phyloP scores from a whole-genome alignment of 2,797 vertebrate genomes.

The Chloroceryle inda region DNA sequence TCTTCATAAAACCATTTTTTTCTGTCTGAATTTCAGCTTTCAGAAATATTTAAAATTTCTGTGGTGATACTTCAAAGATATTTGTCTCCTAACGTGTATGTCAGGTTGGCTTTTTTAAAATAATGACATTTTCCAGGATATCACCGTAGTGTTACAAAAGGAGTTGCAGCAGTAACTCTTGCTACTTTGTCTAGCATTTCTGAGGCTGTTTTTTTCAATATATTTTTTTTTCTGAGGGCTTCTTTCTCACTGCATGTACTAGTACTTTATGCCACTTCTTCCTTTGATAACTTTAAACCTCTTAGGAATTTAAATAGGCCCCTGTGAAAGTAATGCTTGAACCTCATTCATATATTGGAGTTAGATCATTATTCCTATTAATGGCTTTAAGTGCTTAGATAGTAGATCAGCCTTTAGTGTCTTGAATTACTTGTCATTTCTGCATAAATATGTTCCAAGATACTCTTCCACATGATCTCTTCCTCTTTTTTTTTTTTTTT shows the following conservation, averaged over 20 bases:
- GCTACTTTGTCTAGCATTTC: conserved; percentile 69
- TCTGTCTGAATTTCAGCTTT: not conserved
- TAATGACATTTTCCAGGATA: not conserved
- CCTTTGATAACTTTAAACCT: conserved; percentile 74
- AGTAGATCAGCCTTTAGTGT: conserved; percentile 68
- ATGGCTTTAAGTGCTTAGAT: conserved; percentile 79
- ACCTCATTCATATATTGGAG: conserved; percentile 74
- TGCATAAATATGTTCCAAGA: conserved; percentile 75
- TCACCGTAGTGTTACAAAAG: not conserved
- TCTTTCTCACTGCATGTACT: conserved; percentile 12
- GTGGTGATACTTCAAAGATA: not conserved
- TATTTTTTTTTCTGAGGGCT: conserved; percentile 8
- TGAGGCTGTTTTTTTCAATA: conserved; percentile 71
- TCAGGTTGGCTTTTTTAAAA: not conserved
- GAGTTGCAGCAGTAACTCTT: conserved; percentile 26
- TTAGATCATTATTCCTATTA: conserved; percentile 80
- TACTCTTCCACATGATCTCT: conserved; percentile 35
- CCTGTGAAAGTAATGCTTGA: conserved; percentile 67
- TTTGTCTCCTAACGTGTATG: not conserved
- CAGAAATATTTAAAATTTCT: not conserved
- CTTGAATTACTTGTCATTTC: conserved; percentile 79
- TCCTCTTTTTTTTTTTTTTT: conserved; percentile 53
- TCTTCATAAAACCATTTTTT: not conserved
- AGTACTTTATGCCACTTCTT: conserved; percentile 68
- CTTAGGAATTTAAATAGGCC: conserved; percentile 78